Evolutionary conservation across 2,113 vertebrate species (phyloP).

Genomic region (Cyanistes caeruleus): DNA sequence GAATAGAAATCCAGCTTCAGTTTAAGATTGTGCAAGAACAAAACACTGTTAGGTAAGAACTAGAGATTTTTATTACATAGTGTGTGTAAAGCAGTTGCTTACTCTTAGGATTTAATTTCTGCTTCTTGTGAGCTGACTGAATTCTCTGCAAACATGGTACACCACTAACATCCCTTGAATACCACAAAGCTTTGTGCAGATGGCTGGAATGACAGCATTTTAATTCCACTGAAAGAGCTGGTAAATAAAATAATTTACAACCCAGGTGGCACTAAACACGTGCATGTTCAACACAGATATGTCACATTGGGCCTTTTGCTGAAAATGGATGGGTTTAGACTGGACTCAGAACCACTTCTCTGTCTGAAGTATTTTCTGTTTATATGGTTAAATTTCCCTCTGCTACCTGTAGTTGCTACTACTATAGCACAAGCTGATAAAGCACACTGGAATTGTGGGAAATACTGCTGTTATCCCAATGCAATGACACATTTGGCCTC

Average conservation of each 20-base stretch:
- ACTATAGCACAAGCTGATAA: too few relatives aligned
- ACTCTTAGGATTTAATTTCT: not conserved
- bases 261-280: accelerated
- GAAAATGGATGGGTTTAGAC: not conserved
- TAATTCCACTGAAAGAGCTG: not conserved
- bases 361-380: not conserved
- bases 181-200: accelerated
- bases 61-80: not conserved
- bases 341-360: not conserved
- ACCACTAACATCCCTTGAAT: not conserved
- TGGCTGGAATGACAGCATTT: not conserved
- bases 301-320: not conserved
- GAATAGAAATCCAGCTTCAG: not conserved
- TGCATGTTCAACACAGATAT: accelerated
- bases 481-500: not conserved
- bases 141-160: not conserved
- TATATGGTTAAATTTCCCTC: accelerated
- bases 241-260: not conserved
- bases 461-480: accelerated
- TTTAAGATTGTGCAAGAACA: not conserved
- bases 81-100: not conserved
- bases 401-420: not conserved
- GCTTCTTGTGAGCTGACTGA: accelerated
- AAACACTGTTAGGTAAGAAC: not conserved
- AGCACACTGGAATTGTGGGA: not conserved